Conservation (phyloP, 2,888 invertebrate species). For the Parnassius mnemosyne region DNA sequence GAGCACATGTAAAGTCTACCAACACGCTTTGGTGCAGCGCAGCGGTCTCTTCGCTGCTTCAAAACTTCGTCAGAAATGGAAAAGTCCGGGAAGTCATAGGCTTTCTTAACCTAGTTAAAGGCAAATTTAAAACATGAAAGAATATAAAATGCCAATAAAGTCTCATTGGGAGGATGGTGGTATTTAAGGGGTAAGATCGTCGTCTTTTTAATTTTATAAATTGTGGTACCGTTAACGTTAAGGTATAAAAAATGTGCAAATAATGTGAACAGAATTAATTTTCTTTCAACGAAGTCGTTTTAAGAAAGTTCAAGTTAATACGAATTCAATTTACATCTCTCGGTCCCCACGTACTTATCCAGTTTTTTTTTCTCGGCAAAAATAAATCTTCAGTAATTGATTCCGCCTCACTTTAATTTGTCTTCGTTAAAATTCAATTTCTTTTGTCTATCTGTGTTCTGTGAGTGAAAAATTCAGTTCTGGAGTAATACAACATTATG, state of each 20-base stretch:
- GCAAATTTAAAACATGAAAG: too few species aligned
- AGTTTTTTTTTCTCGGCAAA: constrained; percentile 52
- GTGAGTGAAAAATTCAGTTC: constrained; percentile 74
- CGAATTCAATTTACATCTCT: constrained; percentile 74
- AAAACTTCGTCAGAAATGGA: too few species aligned
- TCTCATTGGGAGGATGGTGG: too few species aligned
- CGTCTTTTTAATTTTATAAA: too few species aligned
- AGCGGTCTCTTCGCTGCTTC: too few species aligned
- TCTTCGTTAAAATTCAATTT: constrained; percentile 79
- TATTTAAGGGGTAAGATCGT: too few species aligned
- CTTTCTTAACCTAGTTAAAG: too few species aligned
- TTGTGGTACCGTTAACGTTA: too few species aligned
- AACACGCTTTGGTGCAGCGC: too few species aligned
- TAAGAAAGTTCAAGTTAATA: constrained; percentile 40
- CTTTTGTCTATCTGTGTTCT: constrained; percentile 76
- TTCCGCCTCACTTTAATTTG: constrained; percentile 78
- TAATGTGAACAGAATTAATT: constrained; percentile 13
- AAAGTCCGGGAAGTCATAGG: too few species aligned
- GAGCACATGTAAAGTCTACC: too few species aligned
- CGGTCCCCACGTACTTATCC: constrained; percentile 66
- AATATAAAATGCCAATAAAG: too few species aligned
- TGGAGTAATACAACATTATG: constrained; percentile 5
- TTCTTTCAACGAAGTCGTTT: constrained; percentile 20
- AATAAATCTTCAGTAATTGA: constrained; percentile 78
- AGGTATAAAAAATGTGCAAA: constrained; percentile 8